Conservation (phyloP, 1,140 invertebrate genomes). For the Ceratosolen solmsi region DNA sequence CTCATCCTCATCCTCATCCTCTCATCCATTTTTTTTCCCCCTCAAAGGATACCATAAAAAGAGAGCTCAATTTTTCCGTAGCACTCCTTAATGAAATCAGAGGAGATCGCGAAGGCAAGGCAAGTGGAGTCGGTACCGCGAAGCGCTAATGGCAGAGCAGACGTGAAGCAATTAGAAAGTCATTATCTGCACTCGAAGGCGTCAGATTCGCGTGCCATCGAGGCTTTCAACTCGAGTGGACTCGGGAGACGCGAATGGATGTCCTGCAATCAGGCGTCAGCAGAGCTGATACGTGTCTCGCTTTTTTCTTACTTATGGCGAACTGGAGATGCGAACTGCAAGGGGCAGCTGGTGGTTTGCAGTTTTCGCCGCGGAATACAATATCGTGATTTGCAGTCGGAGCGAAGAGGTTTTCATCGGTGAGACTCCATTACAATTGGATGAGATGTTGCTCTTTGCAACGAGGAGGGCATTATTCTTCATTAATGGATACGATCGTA, state of each 20-base stretch:
- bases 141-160: conserved; percentile 1
- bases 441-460: too few relatives aligned
- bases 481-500: too few relatives aligned
- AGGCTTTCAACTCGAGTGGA: conserved; percentile 48
- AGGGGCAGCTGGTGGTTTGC: not conserved
- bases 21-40: too few relatives aligned
- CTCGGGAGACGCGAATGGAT: conserved; percentile 55
- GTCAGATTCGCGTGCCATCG: conserved; percentile 49
- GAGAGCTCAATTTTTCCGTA: conserved; percentile 14
- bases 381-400: not conserved
- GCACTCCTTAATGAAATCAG: not conserved
- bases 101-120: not conserved
- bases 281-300: not conserved
- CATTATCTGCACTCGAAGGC: conserved; percentile 56
- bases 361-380: not conserved
- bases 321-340: not conserved
- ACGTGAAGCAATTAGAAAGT: conserved; percentile 61
- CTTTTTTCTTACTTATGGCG: not conserved
- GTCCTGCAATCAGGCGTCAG: conserved; percentile 60
- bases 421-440: not conserved
- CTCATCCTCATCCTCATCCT: too few relatives aligned
- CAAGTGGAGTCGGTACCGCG: not conserved
- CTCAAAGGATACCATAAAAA: not conserved
- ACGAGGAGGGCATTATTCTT: too few relatives aligned
- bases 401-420: not conserved